Evolutionary conservation across 2,888 invertebrate genomes (phyloP), one percentile per base, ranked within the genome.

Genomic region (Harmothoe impar): DNA sequence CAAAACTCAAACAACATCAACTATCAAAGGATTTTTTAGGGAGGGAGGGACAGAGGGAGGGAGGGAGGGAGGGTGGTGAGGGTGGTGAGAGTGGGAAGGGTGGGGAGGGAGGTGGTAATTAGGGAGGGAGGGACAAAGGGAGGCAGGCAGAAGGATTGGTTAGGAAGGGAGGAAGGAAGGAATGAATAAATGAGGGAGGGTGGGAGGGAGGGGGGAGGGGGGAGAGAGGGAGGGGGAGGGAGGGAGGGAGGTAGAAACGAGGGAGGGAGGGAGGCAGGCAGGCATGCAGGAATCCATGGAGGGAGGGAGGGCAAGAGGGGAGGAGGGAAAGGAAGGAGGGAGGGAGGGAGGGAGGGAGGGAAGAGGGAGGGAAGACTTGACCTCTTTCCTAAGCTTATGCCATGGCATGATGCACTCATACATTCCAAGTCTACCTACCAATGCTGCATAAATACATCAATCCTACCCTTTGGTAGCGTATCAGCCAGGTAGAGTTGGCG

Each of bases 301-400:
- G 25, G 72, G 72, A 29, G n/a, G 29, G 72, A 72, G 72, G 29
- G 15, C 12, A n/a, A n/a, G n/a, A 72, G 72, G 29, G 72, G n/a
- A 23, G 72, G 29, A 29, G 72, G 72, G 29, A 29, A 23, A n/a
- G 29, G n/a, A 15, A n/a, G 72, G 72, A 72, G 72, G 29, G 72
- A 29, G n/a, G 72, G 72, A 10, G 25, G 29, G 72, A 72, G 72
- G 29, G 72, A 72, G 72, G 72, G n/a, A 72, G 29, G 72, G 72
- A 72, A 29, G 72, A 29, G 72, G 72, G 72, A 29, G 72, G 72
- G 25, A 23, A 72, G 72, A n/a, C n/a, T n/a, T n/a, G n/a, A n/a
- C n/a, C n/a, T n/a, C n/a, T n/a, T n/a, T n/a, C n/a, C n/a, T n/a
- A n/a, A n/a, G n/a, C n/a, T n/a, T n/a, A n/a, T n/a, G n/a, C n/a